These are phyloP conservation scores for Acomys russatus DNA, from an alignment of 2,797 vertebrate genomes.

Conservation along the genomic window DNA sequence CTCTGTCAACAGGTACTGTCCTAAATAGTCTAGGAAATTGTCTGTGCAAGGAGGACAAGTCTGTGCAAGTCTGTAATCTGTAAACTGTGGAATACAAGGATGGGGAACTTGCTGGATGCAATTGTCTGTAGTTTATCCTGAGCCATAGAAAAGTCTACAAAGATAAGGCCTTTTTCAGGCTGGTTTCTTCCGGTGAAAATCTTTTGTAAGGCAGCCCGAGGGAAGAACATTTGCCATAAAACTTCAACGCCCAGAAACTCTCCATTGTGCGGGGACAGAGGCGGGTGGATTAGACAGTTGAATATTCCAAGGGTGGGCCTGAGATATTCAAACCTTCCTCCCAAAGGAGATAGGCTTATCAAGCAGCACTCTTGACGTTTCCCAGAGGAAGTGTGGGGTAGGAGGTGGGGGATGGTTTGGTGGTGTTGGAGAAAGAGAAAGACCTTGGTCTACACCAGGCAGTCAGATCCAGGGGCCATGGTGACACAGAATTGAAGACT, in stretches of 20 bases:
- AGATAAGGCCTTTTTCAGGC: slow-evolving; percentile 58
- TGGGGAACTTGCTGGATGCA: slow-evolving; percentile 32
- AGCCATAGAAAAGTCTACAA: slow-evolving; percentile 31
- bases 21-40: not conserved
- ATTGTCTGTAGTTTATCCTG: not conserved
- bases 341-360: slow-evolving; percentile 71
- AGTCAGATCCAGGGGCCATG: slow-evolving; percentile 8
- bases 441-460: slow-evolving; percentile 22
- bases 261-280: not conserved
- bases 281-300: slow-evolving; percentile 16
- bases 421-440: not conserved
- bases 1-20: not conserved
- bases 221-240: slow-evolving; percentile 59
- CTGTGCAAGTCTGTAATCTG: not conserved
- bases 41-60: not conserved
- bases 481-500: not conserved
- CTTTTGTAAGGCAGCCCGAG: not conserved
- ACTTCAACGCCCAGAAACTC: slow-evolving; percentile 7
- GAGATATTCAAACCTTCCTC: slow-evolving; percentile 80
- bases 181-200: slow-evolving; percentile 36
- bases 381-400: slow-evolving; percentile 48
- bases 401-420: not conserved
- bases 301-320: slow-evolving; percentile 46
- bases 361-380: slow-evolving; percentile 40
- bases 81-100: not conserved